Base-by-base conservation (phyloP, 2,888 invertebrate genomes). In the Siphonodentalium dalli region DNA sequence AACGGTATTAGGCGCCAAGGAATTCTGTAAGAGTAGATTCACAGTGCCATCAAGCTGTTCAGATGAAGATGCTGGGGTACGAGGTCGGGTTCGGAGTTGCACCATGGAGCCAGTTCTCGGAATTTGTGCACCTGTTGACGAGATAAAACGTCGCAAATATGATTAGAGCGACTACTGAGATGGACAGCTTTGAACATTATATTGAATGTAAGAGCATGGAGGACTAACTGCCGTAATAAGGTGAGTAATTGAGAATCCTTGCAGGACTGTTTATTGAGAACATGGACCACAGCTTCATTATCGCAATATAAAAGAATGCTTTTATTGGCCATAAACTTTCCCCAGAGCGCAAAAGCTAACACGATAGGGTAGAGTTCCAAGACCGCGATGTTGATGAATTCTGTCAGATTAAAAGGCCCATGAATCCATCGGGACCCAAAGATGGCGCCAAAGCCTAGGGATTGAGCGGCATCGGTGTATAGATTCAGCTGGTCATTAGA, bases 281-380 rank as follows among this genome's bases (percentile, higher is more conserved):
- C 26, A 1, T 18, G 11, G 3, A 50, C 50, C 23, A 50, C 2
- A 23, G 50, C 34, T 18, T 33, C 23, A 23, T 50, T 50, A n/a
- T 50, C 50, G 4, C 43, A 26, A 5, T 20, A 27, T 20, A 50
- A 43, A 1, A 42, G 6, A n/a, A 50, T 31, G 21, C n/a, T 13
- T 5, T 23, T 31, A 15, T 50, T 43, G 13, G 15, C 24, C 7
- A 29, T 43, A 9, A 24, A 11, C 7, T 34, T 11, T 20, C 34
- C 45, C 34, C 23, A 45, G 3, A 45, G n/a, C 13, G 33, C 23
- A 26, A 45, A 5, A 5, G 50, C 33, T 26, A 27, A 3, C 8
- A 50, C 31, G n/a, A 35, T 43, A n/a, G 43, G 50, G 33, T 42
- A 43, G 28, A 43, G 28, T 28, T 43, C 43, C 9, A 43, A 15